Evolutionary conservation across 2,888 invertebrate genomes (phyloP), one percentile per base, ranked within the genome.

Genomic region (Cantharis nigra): DNA sequence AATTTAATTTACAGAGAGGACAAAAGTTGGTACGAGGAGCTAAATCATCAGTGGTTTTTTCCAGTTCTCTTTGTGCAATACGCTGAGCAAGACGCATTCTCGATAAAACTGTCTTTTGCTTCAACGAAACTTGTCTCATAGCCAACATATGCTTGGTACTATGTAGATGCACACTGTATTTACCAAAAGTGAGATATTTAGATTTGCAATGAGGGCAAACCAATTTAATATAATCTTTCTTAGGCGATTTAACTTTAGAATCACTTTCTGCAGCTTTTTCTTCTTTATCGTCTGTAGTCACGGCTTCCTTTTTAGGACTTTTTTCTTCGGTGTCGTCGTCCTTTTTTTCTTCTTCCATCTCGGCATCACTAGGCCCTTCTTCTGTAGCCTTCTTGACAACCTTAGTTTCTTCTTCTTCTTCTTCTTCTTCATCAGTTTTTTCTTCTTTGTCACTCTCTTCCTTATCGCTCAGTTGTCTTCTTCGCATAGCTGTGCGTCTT

Each of bases 51-150:
- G 91, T 91, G 76, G 92, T 91, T 82, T 93, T 93, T 87, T 96
- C 96, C 76, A 96, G 90, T 82, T 94, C 93, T 72, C 94, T 92
- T 88, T 96, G 96, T 5, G 94, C 93, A 74, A 93, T 93, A 76
- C 96, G 92, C 87, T 96, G 96, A 0, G 94, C 92, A 78, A 93
- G 91, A 75, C 96, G 92, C 94, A 96, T 94, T 83, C 94, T 93
- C 79, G 93, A 90, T 82, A 95, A 87, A 84, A 94, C 93, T 72
- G 93, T 91, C 86, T 94, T 94, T 87, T 95, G 94, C 10, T 93
- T 93, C 72, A 93, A 90, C 14, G 95, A 94, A 82, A 95, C 92
- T 67, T 91, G 92, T 74, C 93, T 91, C 94, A 96, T 94, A 0
- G 94, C 92, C 23, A 92, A 90, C 83, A 93, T 92, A 86, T 96